A percentile compares a stretch with the other conserved stretches of the same genome.
These are phyloP conservation scores for Enteromius mattozi DNA, from an alignment of 2,797 vertebrate genomes.

Conservation along the genomic window DNA sequence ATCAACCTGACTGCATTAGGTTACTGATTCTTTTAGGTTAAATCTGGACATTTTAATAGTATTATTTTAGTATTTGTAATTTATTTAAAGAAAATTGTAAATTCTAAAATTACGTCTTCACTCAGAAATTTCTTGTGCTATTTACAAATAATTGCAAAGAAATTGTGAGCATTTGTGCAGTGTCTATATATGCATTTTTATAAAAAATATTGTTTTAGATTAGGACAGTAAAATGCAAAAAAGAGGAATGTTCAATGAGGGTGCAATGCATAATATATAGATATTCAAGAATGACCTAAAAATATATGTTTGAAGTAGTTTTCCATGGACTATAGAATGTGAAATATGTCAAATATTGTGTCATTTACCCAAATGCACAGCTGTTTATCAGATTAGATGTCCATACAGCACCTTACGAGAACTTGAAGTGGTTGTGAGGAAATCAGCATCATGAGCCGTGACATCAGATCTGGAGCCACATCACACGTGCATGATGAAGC, in stretches of 20 bases:
- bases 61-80: not conserved
- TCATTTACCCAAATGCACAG: not conserved
- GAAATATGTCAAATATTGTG: not conserved
- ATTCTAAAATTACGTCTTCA: not conserved
- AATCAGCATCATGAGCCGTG: not conserved
- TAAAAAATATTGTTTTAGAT: not conserved
- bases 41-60: not conserved
- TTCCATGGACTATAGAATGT: not conserved
- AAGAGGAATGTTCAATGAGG: not conserved
- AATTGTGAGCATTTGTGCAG: too few relatives aligned
- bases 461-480: not conserved
- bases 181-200: not conserved
- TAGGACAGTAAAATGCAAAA: not conserved
- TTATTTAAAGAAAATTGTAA: not conserved
- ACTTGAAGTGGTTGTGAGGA: not conserved
- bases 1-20: not conserved
- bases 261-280: too few relatives aligned
- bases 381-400: not conserved
- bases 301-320: not conserved
- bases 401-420: not conserved
- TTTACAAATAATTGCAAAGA: not conserved
- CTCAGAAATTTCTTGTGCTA: too few relatives aligned
- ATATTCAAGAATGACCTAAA: too few relatives aligned
- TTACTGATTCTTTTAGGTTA: not conserved
- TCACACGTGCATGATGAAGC: not conserved